These are phyloP conservation scores for Rhynchomys soricoides DNA, from an alignment of 2,113 vertebrate species.

Conservation along the genomic window DNA sequence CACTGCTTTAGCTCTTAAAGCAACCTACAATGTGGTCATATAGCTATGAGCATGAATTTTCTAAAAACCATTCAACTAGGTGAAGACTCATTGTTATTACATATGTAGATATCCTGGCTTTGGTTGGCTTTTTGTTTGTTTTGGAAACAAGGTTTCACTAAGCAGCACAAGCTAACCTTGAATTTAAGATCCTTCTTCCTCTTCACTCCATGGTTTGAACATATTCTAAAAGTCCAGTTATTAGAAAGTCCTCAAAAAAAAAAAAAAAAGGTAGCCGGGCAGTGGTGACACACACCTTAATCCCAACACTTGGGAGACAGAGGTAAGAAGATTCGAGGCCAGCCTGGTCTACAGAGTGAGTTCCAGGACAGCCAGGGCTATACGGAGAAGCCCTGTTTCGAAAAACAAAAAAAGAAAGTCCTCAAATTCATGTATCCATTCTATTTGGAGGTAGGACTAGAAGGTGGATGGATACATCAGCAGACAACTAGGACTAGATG, in stretches of 20 bases:
- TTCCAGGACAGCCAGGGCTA: too few species aligned
- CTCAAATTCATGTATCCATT: not conserved
- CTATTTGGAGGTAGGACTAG: not conserved
- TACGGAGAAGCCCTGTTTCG: too few species aligned
- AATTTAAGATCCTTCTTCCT: not conserved
- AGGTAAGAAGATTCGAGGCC: too few species aligned
- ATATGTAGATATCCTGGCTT: not conserved
- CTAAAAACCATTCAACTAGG: not conserved
- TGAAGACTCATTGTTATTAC: not conserved
- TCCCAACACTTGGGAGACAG: too few species aligned
- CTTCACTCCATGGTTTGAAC: not conserved
- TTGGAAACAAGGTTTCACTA: not conserved
- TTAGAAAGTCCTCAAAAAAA: not conserved
- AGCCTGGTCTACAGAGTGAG: too few species aligned
- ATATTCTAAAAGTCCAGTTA: not conserved
- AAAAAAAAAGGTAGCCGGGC: too few species aligned
- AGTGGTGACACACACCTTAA: too few species aligned
- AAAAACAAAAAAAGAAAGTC: too few species aligned
- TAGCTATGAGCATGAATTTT: conserved; percentile 16
- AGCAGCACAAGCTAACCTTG: not conserved
- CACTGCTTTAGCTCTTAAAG: conserved; percentile 28
- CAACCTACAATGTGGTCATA: not conserved
- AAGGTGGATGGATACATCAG: not conserved
- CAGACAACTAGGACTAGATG: not conserved
- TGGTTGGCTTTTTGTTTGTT: not conserved